Base-by-base conservation (phyloP, 2,888 invertebrate species). In the Acronicta leporina region DNA sequence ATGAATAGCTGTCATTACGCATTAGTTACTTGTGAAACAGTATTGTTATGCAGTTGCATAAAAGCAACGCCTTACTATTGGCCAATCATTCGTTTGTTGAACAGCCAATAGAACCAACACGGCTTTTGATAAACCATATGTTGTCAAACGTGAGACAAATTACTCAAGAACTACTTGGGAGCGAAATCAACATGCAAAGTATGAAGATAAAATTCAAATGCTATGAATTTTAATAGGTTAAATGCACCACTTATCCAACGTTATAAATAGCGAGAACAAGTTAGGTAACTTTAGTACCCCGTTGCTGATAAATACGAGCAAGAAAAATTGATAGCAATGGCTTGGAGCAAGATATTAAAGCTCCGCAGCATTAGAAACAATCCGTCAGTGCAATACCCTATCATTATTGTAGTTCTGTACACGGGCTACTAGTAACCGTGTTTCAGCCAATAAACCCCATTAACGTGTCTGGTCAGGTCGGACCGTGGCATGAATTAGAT, bases 401-500 rank as follows among this genome's bases (percentile, higher is more conserved):
- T 82, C 75, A 83, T 85, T 84, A 85, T 68, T 72, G 76, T 61
- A 68, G 71, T 79, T 76, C 68, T 68, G 70, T 63, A 73, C 70
- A 71, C 74, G 68, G 50, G 75, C 78, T 84, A 82, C 80, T 59
- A 78, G 61, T 77, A 82, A 80, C 82, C 66, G 63, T 76, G 69
- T 81, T 81, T 68, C 54, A 69, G 62, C 60, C 73, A 80, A 83
- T 86, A 82, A 83, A 85, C 73, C 72, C 75, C 68, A 86, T 85
- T 84, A 84, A 79, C 82, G 79, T 74, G 80, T 83, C 83, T 81
- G 66, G 64, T 68, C 73, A 71, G 65, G 76, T 81, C 76, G 71
- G 72, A 60, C 74, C 67, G 72, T 77, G 74, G 75, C 78, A 82
- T 72, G 73, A 88, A 87, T 88, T 84, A 85, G 81, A 82, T 72